These are phyloP conservation scores for Apodemia zela DNA, from an alignment of 2,888 invertebrate species.

Conservation along the genomic window DNA sequence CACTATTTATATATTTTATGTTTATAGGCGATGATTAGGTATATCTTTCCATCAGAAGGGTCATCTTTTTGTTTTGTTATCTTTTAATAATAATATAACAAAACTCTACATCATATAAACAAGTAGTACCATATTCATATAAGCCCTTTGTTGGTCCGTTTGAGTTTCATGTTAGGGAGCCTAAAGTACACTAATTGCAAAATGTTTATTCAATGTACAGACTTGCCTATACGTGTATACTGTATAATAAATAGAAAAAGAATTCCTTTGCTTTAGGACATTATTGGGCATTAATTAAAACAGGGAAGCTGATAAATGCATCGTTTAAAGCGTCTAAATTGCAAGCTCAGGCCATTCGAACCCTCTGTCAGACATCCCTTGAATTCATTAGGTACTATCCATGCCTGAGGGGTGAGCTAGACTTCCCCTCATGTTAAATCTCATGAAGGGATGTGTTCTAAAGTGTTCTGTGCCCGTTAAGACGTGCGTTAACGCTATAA, in stretches of 20 bases:
- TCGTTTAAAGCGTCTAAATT: slow-evolving; percentile 40
- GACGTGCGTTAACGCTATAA: slow-evolving; percentile 26
- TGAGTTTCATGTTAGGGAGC: too few relatives aligned
- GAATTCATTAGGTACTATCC: slow-evolving; percentile 49
- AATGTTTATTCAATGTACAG: too few relatives aligned
- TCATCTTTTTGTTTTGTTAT: too few relatives aligned
- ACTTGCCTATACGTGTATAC: background rate
- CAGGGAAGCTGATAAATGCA: slow-evolving; percentile 42
- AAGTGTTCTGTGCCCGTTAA: slow-evolving; percentile 40
- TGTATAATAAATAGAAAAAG: background rate
- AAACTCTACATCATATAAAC: too few relatives aligned
- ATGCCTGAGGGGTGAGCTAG: slow-evolving; percentile 49
- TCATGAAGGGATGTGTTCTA: slow-evolving; percentile 41
- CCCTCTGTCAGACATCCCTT: slow-evolving; percentile 39
- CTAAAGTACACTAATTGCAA: too few relatives aligned
- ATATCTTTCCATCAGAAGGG: too few relatives aligned
- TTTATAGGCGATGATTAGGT: too few relatives aligned
- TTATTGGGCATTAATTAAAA: slow-evolving; percentile 37
- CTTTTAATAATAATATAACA: too few relatives aligned
- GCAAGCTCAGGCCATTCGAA: slow-evolving; percentile 37
- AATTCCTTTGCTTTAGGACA: slow-evolving; percentile 1
- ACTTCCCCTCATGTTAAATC: slow-evolving; percentile 38
- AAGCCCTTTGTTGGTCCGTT: too few relatives aligned
- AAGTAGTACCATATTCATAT: too few relatives aligned
- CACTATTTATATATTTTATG: too few relatives aligned